A percentile compares a stretch with the other conserved stretches of the same genome.
These are phyloP conservation scores for Palloptera scutellata DNA, from an alignment of 2,888 invertebrate species.

Conservation along the genomic window DNA sequence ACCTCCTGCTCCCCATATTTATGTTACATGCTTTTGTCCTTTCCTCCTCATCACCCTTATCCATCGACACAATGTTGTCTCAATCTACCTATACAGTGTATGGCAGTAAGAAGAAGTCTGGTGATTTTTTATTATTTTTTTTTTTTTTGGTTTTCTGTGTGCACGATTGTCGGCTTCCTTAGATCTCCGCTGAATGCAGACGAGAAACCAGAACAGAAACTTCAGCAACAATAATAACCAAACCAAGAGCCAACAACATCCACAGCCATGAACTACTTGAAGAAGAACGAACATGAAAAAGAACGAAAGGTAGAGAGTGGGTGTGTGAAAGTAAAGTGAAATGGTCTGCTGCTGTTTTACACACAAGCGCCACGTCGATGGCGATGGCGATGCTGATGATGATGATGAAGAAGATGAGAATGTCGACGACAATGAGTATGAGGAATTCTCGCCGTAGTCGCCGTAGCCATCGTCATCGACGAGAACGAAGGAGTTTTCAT, in stretches of 20 bases:
- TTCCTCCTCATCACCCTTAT: background rate
- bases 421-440: background rate
- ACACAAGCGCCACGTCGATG: constrained; percentile 5
- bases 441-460: background rate
- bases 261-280: constrained; percentile 9
- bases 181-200: constrained; percentile 8
- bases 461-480: constrained; percentile 15
- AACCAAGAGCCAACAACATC: background rate
- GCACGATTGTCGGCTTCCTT: constrained; percentile 17
- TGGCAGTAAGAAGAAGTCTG: no score
- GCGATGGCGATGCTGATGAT: constrained; percentile 2
- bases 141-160: no score
- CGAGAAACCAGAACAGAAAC: background rate
- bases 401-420: constrained; percentile 13
- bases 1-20: constrained; percentile 16
- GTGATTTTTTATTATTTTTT: no score
- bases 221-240: constrained; percentile 25
- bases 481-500: constrained; percentile 25
- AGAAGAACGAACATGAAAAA: background rate
- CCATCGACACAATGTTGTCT: background rate
- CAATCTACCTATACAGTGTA: no score
- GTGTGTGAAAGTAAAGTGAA: background rate
- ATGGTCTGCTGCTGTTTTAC: constrained; percentile 23
- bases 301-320: background rate
- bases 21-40: no score